phyloP scores from a whole-genome alignment of 2,888 invertebrate species.

The Drosophila prolongata region DNA sequence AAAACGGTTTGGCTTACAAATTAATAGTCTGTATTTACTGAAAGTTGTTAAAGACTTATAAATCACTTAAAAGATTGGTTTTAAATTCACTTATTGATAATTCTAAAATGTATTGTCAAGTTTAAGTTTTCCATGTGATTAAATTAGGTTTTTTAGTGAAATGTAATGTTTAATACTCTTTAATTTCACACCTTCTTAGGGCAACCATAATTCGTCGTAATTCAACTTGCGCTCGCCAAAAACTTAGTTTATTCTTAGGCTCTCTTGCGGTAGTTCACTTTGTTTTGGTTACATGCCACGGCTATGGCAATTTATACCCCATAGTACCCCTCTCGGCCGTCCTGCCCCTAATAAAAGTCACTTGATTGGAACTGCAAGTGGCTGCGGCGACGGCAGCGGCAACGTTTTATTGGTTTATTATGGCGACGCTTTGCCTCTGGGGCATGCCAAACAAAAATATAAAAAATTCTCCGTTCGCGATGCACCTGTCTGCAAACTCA shows the following conservation, averaged over 20 bases:
- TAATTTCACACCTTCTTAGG: neutral
- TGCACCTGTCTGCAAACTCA: slow-evolving; percentile 48
- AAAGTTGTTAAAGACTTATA: too few relatives aligned
- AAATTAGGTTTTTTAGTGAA: too few relatives aligned
- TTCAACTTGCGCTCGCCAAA: neutral
- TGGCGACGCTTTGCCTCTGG: slow-evolving; percentile 54
- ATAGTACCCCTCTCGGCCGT: slow-evolving; percentile 13
- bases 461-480: slow-evolving; percentile 21
- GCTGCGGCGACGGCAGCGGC: slow-evolving; percentile 43
- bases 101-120: too few relatives aligned
- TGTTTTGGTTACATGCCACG: slow-evolving; percentile 74
- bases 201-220: slow-evolving; percentile 5
- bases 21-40: too few relatives aligned
- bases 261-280: slow-evolving; percentile 58
- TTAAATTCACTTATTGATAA: too few relatives aligned
- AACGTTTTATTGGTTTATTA: slow-evolving; percentile 71
- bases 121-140: too few relatives aligned
- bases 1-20: too few relatives aligned
- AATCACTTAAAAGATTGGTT: too few relatives aligned
- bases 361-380: slow-evolving; percentile 77
- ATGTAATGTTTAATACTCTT: too few relatives aligned
- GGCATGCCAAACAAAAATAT: slow-evolving; percentile 9
- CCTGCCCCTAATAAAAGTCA: slow-evolving; percentile 68
- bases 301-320: slow-evolving; percentile 69
- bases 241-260: slow-evolving; percentile 16